Percentiles rank a stretch among this genome's conserved stretches.
Conservation (phyloP, 2,888 invertebrate species). For the Protonemura montana region DNA sequence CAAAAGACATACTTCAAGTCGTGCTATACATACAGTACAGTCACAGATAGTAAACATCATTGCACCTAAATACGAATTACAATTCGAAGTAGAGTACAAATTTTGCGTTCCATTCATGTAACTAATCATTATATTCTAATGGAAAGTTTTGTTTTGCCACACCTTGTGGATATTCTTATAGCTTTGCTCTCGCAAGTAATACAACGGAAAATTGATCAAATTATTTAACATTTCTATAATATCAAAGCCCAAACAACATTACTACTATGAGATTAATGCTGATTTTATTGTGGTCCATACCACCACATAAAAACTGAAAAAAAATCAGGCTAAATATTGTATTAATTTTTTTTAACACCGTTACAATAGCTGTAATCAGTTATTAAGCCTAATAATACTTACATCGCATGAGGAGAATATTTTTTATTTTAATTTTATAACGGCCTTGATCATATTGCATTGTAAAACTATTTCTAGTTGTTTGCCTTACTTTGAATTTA, state of each 20-base stretch:
- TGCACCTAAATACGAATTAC: too few species aligned
- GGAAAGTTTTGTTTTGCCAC: not conserved
- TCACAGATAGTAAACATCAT: too few species aligned
- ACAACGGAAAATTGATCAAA: not conserved
- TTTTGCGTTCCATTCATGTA: not conserved
- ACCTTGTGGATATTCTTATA: not conserved
- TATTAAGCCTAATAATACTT: not conserved
- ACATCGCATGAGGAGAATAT: not conserved
- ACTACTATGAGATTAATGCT: not conserved
- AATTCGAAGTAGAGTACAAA: too few species aligned
- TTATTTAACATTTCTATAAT: not conserved
- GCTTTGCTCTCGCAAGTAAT: not conserved
- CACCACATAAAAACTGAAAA: not conserved
- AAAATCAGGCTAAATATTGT: not conserved
- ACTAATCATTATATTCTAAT: not conserved
- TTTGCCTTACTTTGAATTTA: too few species aligned
- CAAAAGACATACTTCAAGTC: too few species aligned
- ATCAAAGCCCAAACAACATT: not conserved
- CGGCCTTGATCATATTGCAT: too few species aligned
- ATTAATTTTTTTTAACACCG: too few species aligned
- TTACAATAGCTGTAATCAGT: not conserved
- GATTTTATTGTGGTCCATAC: too few species aligned
- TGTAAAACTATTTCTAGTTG: not conserved
- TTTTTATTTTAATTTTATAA: not conserved
- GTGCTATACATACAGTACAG: too few species aligned